phyloP scores from a whole-genome alignment of 2,888 invertebrate genomes.

The Hofmannophila pseudospretella region DNA sequence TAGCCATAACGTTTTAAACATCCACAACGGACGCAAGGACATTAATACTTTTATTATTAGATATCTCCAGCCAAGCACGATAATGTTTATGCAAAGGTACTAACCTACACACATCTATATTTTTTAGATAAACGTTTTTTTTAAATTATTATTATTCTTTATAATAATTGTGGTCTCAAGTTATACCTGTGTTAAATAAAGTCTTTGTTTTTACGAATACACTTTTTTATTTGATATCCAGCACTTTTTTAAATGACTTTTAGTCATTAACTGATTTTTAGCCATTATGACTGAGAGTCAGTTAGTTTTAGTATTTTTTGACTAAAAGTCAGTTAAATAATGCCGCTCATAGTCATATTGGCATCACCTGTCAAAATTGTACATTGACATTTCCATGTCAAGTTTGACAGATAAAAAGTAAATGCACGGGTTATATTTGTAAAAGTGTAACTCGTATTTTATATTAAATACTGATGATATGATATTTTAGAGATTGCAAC shows the following conservation, averaged over 20 bases:
- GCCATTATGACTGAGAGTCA: neutral
- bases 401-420: constrained; percentile 4
- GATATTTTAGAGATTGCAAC: constrained; percentile 31
- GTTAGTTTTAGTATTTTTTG: neutral
- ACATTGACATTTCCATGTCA: neutral
- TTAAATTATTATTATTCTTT: constrained; percentile 29
- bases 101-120: constrained; percentile 50
- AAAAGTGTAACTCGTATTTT: constrained; percentile 10
- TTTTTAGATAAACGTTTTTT: constrained; percentile 36
- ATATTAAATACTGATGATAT: constrained; percentile 18
- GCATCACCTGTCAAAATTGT: constrained; percentile 3
- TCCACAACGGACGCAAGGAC: constrained; percentile 3
- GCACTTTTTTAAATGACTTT: neutral
- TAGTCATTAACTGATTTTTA: too few relatives aligned
- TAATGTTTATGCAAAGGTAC: constrained; percentile 36
- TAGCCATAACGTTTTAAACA: constrained; percentile 16
- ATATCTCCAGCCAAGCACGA: constrained; percentile 55
- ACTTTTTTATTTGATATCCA: constrained; percentile 20
- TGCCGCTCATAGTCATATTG: neutral
- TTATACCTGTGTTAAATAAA: constrained; percentile 46
- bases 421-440: constrained; percentile 9
- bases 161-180: constrained; percentile 50
- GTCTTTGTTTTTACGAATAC: constrained; percentile 31
- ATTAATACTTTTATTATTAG: constrained; percentile 35
- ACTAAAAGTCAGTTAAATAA: neutral